phyloP scores from a whole-genome alignment of 2,797 vertebrate species.

The Sebastes itinus region DNA sequence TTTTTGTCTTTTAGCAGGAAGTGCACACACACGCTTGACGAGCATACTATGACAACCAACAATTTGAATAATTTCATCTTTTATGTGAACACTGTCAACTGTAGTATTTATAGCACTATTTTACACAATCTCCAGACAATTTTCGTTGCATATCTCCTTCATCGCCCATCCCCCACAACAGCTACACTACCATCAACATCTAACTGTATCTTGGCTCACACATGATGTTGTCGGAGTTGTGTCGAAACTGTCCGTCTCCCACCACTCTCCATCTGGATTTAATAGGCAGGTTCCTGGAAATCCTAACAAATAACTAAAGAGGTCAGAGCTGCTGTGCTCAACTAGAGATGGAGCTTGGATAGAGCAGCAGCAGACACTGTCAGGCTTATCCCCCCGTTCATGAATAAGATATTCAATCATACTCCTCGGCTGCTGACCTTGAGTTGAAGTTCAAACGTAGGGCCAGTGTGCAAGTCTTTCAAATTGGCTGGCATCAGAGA shows the following conservation, averaged over 20 bases:
- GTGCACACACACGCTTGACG: background rate
- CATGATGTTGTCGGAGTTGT: constrained; percentile 34
- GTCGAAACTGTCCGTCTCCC: constrained; percentile 58
- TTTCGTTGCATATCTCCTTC: constrained; percentile 19
- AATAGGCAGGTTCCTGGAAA: constrained; percentile 50
- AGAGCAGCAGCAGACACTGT: constrained; percentile 19
- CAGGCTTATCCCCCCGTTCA: constrained; percentile 7
- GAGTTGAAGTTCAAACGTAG: constrained; percentile 19
- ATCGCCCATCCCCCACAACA: constrained; percentile 35
- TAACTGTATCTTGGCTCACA: constrained; percentile 28
- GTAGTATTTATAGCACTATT: background rate
- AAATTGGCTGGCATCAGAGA: constrained; percentile 17
- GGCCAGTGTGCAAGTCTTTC: background rate
- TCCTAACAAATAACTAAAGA: constrained; percentile 25
- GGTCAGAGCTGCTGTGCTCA: constrained; percentile 31
- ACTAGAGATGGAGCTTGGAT: constrained; percentile 27
- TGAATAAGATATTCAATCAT: constrained; percentile 56
- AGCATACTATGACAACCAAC: background rate
- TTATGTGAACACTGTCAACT: background rate
- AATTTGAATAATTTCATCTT: background rate
- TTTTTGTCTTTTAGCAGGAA: background rate
- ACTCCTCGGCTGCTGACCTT: constrained; percentile 40
- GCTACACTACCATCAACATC: constrained; percentile 4
- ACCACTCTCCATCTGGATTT: constrained; percentile 54
- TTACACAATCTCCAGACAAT: background rate